Evolutionary conservation across 2,113 vertebrate species (phyloP).

Genomic region (Turnix velox): DNA sequence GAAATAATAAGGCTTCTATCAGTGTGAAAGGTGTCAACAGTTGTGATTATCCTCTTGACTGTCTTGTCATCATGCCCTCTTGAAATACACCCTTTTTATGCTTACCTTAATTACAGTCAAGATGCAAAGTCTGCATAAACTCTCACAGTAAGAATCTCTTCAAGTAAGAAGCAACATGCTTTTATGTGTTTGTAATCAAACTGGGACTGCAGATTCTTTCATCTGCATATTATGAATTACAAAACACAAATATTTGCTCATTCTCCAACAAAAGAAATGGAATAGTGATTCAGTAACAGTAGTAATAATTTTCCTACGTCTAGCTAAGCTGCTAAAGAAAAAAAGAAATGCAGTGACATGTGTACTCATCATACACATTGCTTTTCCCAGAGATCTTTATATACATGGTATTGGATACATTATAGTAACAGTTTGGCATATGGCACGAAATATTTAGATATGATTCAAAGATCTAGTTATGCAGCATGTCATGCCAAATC

Average conservation of each 20-base stretch:
- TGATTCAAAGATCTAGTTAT: not conserved
- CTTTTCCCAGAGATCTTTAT: not conserved
- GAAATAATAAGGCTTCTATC: not conserved
- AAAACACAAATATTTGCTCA: not conserved
- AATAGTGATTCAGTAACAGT: not conserved
- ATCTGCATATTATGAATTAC: not conserved
- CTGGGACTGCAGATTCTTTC: not conserved
- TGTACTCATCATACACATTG: not conserved
- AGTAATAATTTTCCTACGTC: not conserved
- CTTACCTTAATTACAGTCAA: slow-evolving; percentile 4
- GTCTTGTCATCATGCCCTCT: not conserved
- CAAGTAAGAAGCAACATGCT: not conserved
- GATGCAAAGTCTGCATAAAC: not conserved
- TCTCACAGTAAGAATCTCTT: not conserved
- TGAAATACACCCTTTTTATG: not conserved
- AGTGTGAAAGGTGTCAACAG: not conserved
- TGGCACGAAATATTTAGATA: not conserved
- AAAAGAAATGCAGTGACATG: not conserved
- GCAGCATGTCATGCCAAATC: not conserved
- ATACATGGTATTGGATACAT: not conserved
- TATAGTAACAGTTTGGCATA: not conserved
- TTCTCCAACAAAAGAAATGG: not conserved
- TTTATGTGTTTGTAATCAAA: not conserved
- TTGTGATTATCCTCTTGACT: not conserved
- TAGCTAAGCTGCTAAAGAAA: not conserved